Evolutionary conservation across 2,797 vertebrate genomes (phyloP), one percentile per base, ranked within the genome.

Genomic region (Pelodytes ibericus): DNA sequence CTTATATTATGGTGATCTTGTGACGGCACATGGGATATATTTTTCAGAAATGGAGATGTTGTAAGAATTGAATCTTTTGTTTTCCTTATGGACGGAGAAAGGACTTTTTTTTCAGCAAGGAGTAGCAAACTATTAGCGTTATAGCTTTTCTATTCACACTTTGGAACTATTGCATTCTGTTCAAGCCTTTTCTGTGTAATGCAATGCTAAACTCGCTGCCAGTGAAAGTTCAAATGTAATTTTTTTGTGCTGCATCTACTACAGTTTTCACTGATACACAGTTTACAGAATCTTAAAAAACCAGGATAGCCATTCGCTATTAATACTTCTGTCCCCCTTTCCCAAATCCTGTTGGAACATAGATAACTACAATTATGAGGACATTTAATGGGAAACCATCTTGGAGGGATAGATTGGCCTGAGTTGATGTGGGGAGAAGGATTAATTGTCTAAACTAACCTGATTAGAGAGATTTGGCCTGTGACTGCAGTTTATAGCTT

Each of bases 111-210:
- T 53, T n/a, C 24, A 53, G n/a, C 49, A 5, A 24, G 49, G n/a
- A 53, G 49, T 16, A 53, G 44, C 13, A 13, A 53, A 1, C n/a
- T 2, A 22, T 22, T 22, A 53, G 49, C 49, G 24, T 53, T 11
- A 16, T 49, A 53, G 49, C 49, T 53, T 53, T 53, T 53, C 5
- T 53, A 53, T 53, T 53, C 22, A 53, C 16, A 53, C 49, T 24
- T 22, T 53, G 49, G 24, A 22, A 53, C 49, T 53, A 16, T 53
- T 20, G 16, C 16, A 53, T 53, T 53, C n/a, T 53, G 49, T 53
- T 53, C n/a, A 53, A 53, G 6, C 49, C 49, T 53, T 53, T n/a
- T 20, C 1, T 53, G 49, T 53, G 49, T 20, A 53, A 53, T 22
- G 49, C 49, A 11, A 22, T 53, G n/a, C 20, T 53, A 20, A 53